phyloP scores from a whole-genome alignment of 2,888 invertebrate genomes.

The Ectemnius lituratus region DNA sequence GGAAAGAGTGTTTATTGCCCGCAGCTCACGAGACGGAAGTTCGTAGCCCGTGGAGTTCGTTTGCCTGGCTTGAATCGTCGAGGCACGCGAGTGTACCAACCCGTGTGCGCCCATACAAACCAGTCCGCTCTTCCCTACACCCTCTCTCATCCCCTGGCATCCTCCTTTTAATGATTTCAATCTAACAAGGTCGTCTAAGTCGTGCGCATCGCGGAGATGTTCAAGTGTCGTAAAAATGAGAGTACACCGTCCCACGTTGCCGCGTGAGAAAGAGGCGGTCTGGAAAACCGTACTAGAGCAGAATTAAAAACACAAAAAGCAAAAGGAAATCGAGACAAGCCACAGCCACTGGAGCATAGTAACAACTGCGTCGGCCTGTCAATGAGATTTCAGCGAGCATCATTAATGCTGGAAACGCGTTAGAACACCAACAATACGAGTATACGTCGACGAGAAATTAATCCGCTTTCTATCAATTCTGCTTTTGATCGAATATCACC shows the following conservation, averaged over 20 bases:
- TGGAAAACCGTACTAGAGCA: slow-evolving; percentile 13
- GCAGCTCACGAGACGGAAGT: slow-evolving; percentile 57
- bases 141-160: slow-evolving; percentile 40
- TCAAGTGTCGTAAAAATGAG: slow-evolving; percentile 21
- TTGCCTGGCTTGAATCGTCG: background rate
- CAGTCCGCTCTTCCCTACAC: slow-evolving; percentile 18
- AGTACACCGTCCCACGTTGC: slow-evolving; percentile 19
- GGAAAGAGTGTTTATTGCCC: slow-evolving; percentile 62
- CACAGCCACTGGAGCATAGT: too few species aligned
- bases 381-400: slow-evolving; percentile 8
- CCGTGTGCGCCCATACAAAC: slow-evolving; percentile 19
- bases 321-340: background rate
- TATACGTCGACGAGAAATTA: too few species aligned
- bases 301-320: background rate
- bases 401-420: background rate
- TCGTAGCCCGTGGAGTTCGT: background rate
- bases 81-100: slow-evolving; percentile 18
- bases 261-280: slow-evolving; percentile 11
- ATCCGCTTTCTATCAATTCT: too few species aligned
- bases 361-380: background rate
- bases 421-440: background rate
- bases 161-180: slow-evolving; percentile 65
- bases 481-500: too few species aligned
- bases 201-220: background rate
- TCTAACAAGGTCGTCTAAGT: slow-evolving; percentile 59